Evolutionary conservation across 2,113 vertebrate species (phyloP).

Genomic region (Brienomyrus longianalis): DNA sequence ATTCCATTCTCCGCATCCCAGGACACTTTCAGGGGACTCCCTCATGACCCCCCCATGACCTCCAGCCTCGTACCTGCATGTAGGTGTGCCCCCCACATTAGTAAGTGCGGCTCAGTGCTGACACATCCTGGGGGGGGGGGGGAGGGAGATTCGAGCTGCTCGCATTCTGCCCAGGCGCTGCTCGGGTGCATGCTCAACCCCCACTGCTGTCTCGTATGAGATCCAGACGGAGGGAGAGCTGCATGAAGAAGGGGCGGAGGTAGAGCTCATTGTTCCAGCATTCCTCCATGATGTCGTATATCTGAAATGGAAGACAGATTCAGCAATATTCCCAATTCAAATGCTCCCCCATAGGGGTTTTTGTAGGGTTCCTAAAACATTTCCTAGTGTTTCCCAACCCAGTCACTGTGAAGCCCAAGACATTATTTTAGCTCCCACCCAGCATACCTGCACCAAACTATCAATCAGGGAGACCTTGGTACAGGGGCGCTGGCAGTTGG

Average conservation of each 20-base stretch:
- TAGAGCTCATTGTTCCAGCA: slow-evolving; percentile 77
- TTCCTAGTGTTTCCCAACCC: neutral
- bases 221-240: slow-evolving; percentile 72
- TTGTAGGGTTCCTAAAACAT: neutral
- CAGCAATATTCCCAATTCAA: neutral
- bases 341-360: neutral
- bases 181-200: slow-evolving; percentile 48
- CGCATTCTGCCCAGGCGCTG: neutral
- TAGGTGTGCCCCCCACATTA: neutral
- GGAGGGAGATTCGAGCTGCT: neutral
- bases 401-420: neutral
- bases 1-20: neutral
- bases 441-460: neutral
- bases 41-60: neutral
- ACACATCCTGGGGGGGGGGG: neutral
- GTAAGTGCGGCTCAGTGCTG: neutral
- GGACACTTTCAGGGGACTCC: neutral
- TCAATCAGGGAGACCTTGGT: neutral
- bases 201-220: slow-evolving; percentile 65
- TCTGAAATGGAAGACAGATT: slow-evolving; percentile 54
- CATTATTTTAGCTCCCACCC: neutral
- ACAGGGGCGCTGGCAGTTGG: neutral
- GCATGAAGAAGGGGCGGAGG: slow-evolving; percentile 74
- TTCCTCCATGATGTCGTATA: slow-evolving; percentile 77
- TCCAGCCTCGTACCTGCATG: neutral